Evolutionary conservation across 1,140 invertebrate species (phyloP), one percentile per base, ranked within the genome.

Genomic region (Listronotus bonariensis): DNA sequence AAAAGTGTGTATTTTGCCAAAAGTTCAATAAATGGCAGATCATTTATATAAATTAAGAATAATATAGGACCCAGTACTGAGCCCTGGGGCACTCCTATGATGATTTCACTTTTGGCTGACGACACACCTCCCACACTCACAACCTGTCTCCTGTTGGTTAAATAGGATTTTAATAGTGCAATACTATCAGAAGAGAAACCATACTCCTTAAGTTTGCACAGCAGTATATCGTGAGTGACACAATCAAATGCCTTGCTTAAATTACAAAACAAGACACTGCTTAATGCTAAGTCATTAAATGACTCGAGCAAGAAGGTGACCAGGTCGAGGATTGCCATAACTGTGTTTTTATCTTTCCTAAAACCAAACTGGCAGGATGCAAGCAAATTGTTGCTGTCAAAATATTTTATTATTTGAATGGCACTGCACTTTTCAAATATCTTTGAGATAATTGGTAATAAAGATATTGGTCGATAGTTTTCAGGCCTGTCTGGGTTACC

Each of bases 11-110:
- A 31, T 34, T 52, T 52, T 8, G 7, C 49, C 9, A 10, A 26
- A 20, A 17, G 18, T 12, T 31, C 31, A 11, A n/a, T 52, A 34
- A 31, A 12, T 52, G 49, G 49, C 18, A 52, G 26, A 15, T 34
- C 49, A 52, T 52, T 52, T 9, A 52, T 52, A 20, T 52, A 52
- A 12, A 52, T 52, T 14, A 52, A 15, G 26, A 52, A 31, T 12
- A 52, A 15, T 32, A 52, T 52, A 14, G 49, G 49, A 7, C 26
- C 49, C 31, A 52, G 20, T 26, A 26, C 20, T 26, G 20, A 26
- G 20, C 20, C 20, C 20, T 26, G 20, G 20, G 20, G 20, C 20
- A 26, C 20, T 26, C 20, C 20, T 26, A 26, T 26, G 20, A 5
- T 26, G 20, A 26, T 26, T 26, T 26, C 20, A 26, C 20, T 26